These are phyloP conservation scores for Drosophila multiciliata DNA, from an alignment of 2,888 invertebrate species.

Conservation along the genomic window DNA sequence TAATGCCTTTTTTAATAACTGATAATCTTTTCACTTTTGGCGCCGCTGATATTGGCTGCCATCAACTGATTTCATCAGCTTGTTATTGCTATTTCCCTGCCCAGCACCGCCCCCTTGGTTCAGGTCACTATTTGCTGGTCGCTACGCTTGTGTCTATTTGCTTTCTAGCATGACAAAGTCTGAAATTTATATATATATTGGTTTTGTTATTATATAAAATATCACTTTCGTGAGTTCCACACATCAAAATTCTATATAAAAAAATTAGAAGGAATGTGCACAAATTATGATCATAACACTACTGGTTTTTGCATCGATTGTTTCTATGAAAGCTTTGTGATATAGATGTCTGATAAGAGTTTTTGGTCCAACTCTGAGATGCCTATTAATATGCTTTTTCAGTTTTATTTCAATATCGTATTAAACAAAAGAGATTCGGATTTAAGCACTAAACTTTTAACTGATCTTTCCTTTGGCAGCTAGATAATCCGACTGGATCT, in stretches of 20 bases:
- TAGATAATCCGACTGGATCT: not conserved
- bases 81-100: slow-evolving; percentile 1
- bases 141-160: slow-evolving; percentile 13
- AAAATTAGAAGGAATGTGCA: not conserved
- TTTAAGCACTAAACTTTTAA: too few relatives aligned
- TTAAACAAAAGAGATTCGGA: too few relatives aligned
- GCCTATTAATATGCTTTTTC: not conserved
- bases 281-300: not conserved
- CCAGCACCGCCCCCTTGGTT: not conserved
- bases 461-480: not conserved
- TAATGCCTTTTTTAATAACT: slow-evolving; percentile 33
- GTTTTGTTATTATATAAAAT: not conserved
- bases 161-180: slow-evolving; percentile 9
- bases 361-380: not conserved
- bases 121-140: slow-evolving; percentile 14
- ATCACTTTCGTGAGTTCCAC: not conserved
- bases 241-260: not conserved
- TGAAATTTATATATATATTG: slow-evolving; percentile 14
- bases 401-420: not conserved
- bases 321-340: not conserved
- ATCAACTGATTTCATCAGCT: slow-evolving; percentile 43
- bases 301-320: not conserved
- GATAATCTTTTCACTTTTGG: slow-evolving; percentile 48
- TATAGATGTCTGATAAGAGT: not conserved
- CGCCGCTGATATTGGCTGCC: slow-evolving; percentile 46